Base-by-base conservation (phyloP, 2,888 invertebrate genomes). In the Phalera bucephala region DNA sequence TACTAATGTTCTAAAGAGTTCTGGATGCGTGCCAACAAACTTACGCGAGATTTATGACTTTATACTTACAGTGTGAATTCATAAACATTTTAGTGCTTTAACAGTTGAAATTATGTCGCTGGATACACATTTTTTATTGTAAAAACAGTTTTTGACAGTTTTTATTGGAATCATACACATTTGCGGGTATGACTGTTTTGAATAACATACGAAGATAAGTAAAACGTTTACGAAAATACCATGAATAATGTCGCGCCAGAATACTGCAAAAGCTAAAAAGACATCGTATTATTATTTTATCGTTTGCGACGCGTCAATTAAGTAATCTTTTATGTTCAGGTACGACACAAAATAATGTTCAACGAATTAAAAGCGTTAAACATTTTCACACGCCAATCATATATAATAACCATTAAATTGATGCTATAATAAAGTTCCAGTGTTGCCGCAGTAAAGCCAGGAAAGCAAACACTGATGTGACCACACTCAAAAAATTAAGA, bases 331-430 rank as follows among this genome's bases (percentile, higher is more conserved):
- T 37, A 51, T 31, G 38, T 39, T 32, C 58, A 62, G 61, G 52
- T 64, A 58, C 49, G 58, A 55, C 61, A 61, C 52, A 50, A 64
- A 52, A 57, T 52, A 53, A 58, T 60, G 54, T 47, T 54, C 44
- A 47, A 59, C 52, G 67, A 74, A 72, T 76, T 65, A 68, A 54
- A 64, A 59, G 59, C 62, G 63, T 76, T 64, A 56, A 71, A 64
- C 53, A 65, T 62, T 61, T 78, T 82, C 80, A 79, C 83, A 83
- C 80, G 79, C 68, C 71, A 77, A 75, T 77, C 77, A 75, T 72
- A 76, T 74, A 77, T 75, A 75, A 70, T 72, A 70, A 72, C 68
- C 73, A 79, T 77, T 71, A 72, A 71, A 72, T 72, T 66, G 66
- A 66, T 55, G 66, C 62, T 58, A 72, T 75, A 78, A 77, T 68